Conservation (phyloP, 2,797 vertebrate genomes). For the Odontamblyopus lacepedii region DNA sequence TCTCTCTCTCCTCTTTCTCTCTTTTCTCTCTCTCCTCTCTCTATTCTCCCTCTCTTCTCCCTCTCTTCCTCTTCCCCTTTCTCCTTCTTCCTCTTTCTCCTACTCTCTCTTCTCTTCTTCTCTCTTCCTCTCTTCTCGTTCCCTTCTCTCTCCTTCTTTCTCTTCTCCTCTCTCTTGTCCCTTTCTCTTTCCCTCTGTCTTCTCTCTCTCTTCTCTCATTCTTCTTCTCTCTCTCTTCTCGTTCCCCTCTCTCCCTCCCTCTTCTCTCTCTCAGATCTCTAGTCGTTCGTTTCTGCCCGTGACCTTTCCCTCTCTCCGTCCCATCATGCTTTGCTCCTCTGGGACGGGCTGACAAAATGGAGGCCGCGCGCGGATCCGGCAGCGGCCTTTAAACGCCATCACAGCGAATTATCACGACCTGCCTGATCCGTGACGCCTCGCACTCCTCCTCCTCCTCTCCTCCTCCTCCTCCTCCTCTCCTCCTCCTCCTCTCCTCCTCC, state of each 20-base stretch:
- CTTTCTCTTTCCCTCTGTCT: not conserved
- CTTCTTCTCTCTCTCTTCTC: too few species aligned
- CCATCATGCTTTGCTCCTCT: constrained; percentile 3
- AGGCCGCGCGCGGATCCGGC: not conserved
- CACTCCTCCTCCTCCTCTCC: too few species aligned
- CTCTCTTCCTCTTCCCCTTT: too few species aligned
- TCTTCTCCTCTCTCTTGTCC: not conserved
- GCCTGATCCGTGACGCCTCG: not conserved
- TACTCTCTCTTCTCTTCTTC: not conserved
- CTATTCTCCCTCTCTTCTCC: not conserved
- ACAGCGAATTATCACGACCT: not conserved
- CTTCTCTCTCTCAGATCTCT: not conserved
- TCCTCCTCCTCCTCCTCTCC: too few species aligned
- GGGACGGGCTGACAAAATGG: not conserved
- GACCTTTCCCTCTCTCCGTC: not conserved
- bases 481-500: too few species aligned
- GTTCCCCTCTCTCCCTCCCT: not conserved
- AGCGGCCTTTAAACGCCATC: not conserved
- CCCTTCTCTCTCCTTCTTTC: too few species aligned
- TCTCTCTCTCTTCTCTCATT: not conserved
- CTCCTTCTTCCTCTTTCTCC: too few species aligned
- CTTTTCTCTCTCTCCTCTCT: not conserved
- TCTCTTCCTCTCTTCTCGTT: not conserved
- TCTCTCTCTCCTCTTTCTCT: too few species aligned
- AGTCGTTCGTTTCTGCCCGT: not conserved